Evolutionary conservation across 2,797 vertebrate genomes (phyloP).

Genomic region (Acanthurus tractus): DNA sequence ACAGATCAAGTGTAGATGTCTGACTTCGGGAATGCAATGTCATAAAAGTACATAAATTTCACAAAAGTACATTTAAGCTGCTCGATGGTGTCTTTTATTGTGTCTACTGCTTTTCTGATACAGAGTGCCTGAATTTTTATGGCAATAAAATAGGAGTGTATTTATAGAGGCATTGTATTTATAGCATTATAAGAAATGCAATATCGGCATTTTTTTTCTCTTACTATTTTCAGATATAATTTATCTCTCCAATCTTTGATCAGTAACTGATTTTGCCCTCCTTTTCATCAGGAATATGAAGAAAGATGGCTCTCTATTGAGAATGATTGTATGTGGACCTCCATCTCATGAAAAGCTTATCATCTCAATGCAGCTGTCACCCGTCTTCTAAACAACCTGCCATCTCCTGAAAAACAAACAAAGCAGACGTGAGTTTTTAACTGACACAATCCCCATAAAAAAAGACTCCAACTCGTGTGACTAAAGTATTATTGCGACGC

Average conservation of each 20-base stretch:
- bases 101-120: background rate
- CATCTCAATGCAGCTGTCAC: slow-evolving; percentile 71
- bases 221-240: slow-evolving; percentile 34
- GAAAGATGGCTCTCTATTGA: slow-evolving; percentile 53
- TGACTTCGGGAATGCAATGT: background rate
- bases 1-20: too few relatives aligned
- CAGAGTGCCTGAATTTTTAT: slow-evolving; percentile 18
- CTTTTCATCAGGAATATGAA: slow-evolving; percentile 58
- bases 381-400: slow-evolving; percentile 73
- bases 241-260: slow-evolving; percentile 41
- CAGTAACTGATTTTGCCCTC: slow-evolving; percentile 29
- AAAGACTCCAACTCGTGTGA: slow-evolving; percentile 58
- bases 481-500: slow-evolving; percentile 67
- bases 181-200: background rate
- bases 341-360: slow-evolving; percentile 68
- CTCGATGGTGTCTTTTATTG: background rate
- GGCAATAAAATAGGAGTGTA: background rate
- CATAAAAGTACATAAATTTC: background rate
- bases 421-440: slow-evolving; percentile 55
- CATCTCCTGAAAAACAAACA: slow-evolving; percentile 59
- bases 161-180: slow-evolving; percentile 1
- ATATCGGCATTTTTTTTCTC: slow-evolving; percentile 22
- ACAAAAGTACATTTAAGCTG: background rate
- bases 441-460: slow-evolving; percentile 48
- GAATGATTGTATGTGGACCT: slow-evolving; percentile 50